A percentile compares a stretch with the other conserved stretches of the same genome.
These are phyloP conservation scores for Vidua chalybeata DNA, from an alignment of 2,113 vertebrate species.

Conservation along the genomic window DNA sequence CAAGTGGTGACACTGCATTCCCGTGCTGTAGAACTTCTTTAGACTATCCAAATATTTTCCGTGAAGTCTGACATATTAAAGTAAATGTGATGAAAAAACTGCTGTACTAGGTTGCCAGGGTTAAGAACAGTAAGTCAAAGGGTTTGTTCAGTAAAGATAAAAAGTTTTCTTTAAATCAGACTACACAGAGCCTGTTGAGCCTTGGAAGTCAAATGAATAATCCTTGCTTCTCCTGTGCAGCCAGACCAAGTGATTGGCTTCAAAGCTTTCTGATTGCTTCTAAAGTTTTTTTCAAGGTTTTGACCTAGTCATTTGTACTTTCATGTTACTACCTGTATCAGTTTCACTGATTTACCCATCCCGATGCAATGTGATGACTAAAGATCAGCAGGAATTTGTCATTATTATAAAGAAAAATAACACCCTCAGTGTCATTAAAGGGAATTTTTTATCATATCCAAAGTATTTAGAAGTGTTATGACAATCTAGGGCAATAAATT, in stretches of 20 bases:
- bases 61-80: background rate
- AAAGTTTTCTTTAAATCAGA: conserved; percentile 19
- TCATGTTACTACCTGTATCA: background rate
- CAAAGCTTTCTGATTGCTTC: conserved; percentile 26
- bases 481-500: background rate
- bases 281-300: background rate
- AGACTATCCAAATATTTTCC: conserved; percentile 26
- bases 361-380: background rate
- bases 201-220: conserved; percentile 26
- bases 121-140: conserved; percentile 36
- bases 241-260: background rate
- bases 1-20: background rate
- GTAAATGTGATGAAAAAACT: background rate
- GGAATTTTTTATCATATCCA: background rate
- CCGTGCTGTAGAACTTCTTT: background rate
- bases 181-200: background rate
- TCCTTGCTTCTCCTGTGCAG: background rate
- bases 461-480: background rate
- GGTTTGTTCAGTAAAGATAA: conserved; percentile 29
- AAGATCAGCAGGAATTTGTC: background rate
- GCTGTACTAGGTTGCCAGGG: background rate
- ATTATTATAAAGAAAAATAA: background rate
- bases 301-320: background rate
- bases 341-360: background rate
- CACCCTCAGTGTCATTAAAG: background rate